Evolutionary conservation across 2,797 vertebrate species (phyloP).

Genomic region (Nothura maculosa): DNA sequence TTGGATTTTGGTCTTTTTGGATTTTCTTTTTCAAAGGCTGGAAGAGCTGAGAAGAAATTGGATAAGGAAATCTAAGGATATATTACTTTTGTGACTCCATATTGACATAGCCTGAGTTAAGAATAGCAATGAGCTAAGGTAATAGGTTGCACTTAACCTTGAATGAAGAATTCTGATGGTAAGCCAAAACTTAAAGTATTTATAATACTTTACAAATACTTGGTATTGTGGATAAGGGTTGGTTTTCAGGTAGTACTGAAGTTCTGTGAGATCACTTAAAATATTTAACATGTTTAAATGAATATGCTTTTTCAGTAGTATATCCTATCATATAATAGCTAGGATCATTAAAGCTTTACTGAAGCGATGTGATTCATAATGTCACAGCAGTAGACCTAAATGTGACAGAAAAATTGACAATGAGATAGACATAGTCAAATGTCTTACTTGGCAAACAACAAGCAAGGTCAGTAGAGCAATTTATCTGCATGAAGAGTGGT

Average conservation of each 20-base stretch:
- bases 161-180: background rate
- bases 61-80: background rate
- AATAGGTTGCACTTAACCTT: background rate
- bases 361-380: background rate
- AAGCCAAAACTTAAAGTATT: background rate
- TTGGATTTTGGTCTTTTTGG: background rate
- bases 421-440: background rate
- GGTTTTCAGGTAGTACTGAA: background rate
- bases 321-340: background rate
- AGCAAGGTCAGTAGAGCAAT: background rate
- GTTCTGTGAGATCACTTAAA: constrained; percentile 7
- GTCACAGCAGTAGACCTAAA: background rate
- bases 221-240: background rate
- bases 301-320: background rate
- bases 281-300: constrained; percentile 9
- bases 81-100: background rate
- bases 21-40: background rate
- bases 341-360: background rate
- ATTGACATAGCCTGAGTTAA: background rate
- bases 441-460: background rate
- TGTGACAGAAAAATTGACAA: background rate
- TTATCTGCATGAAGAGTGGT: background rate
- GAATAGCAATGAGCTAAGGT: background rate
- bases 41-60: background rate
- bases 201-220: background rate